These are phyloP conservation scores for Probaryconus sp. DNA, from an alignment of 1,140 invertebrate species.

Conservation along the genomic window DNA sequence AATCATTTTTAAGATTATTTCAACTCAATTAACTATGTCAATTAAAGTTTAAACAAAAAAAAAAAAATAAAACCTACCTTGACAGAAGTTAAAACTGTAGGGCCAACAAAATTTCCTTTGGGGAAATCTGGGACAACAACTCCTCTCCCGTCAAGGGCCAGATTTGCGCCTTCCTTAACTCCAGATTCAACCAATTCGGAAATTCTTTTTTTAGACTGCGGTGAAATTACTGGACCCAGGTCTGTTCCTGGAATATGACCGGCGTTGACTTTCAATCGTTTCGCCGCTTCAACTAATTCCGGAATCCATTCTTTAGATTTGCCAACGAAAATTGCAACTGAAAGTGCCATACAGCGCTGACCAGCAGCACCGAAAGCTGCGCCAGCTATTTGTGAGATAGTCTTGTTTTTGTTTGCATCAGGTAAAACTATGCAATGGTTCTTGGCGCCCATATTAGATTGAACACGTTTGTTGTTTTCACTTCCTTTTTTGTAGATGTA, in stretches of 20 bases:
- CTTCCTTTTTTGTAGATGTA: slow-evolving; percentile 97
- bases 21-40: too few species aligned
- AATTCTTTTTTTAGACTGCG: slow-evolving; percentile 93
- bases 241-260: slow-evolving; percentile 95
- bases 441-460: slow-evolving; percentile 99
- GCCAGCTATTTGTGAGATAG: slow-evolving; percentile 94
- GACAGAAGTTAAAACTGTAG: slow-evolving; percentile 89
- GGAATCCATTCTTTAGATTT: slow-evolving; percentile 93
- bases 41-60: too few species aligned
- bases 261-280: slow-evolving; percentile 95
- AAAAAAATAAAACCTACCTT: slow-evolving; percentile 77
- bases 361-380: slow-evolving; percentile 97
- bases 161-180: slow-evolving; percentile 90
- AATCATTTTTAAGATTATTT: neutral
- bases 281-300: slow-evolving; percentile 92
- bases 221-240: slow-evolving; percentile 97
- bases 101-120: slow-evolving; percentile 98
- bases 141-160: slow-evolving; percentile 92
- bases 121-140: slow-evolving; percentile 92
- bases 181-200: slow-evolving; percentile 91
- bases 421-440: slow-evolving; percentile 98
- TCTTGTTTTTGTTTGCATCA: slow-evolving; percentile 98
- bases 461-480: slow-evolving; percentile 93
- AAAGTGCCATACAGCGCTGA: slow-evolving; percentile 99
- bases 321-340: slow-evolving; percentile 97